Conservation (phyloP, 2,113 vertebrate species). For the Rafetus swinhoei region DNA sequence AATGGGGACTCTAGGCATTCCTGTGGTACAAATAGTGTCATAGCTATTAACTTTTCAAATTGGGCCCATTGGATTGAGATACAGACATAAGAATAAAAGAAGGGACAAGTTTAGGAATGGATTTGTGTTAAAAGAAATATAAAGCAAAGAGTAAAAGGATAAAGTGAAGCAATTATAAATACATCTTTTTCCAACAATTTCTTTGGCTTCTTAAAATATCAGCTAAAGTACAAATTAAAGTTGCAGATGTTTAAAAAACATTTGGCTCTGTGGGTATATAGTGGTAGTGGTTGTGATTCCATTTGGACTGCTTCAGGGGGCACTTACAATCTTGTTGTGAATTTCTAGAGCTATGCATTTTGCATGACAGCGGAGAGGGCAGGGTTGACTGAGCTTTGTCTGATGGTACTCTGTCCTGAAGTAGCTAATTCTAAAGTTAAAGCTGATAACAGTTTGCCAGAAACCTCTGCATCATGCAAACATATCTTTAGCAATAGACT, state of each 20-base stretch:
- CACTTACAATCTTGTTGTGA: neutral
- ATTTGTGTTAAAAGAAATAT: neutral
- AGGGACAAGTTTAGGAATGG: neutral
- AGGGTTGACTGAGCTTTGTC: neutral
- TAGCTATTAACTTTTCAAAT: neutral
- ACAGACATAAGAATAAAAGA: neutral
- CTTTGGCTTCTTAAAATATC: neutral
- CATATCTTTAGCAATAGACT: neutral
- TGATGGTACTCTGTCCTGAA: neutral
- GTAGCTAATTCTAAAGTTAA: neutral
- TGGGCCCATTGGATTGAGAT: slow-evolving; percentile 10
- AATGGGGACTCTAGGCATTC: neutral
- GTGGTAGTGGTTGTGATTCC: neutral
- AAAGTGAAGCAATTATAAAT: neutral
- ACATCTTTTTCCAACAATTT: neutral
- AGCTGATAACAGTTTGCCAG: neutral
- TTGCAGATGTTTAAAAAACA: neutral
- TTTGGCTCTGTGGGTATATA: neutral
- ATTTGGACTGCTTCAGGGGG: neutral
- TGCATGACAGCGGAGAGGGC: neutral
- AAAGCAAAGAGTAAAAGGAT: neutral
- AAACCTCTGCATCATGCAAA: neutral
- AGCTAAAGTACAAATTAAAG: neutral
- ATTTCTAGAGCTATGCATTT: neutral
- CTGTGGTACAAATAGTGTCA: neutral